Conservation (phyloP, 2,113 vertebrate species). For the Grammomys surdaster region DNA sequence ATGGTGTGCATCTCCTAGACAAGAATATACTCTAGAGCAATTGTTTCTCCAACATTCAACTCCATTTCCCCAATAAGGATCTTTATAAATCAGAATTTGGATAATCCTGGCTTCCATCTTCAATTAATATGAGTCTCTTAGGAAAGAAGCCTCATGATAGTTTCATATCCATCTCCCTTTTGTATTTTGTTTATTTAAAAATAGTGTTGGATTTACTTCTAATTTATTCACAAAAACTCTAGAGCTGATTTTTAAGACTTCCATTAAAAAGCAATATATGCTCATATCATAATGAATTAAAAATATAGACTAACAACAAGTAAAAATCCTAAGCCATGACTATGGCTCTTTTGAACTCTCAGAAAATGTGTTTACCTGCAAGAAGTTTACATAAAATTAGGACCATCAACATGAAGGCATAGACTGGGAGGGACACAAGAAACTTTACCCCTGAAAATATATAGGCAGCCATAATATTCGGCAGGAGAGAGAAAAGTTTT, state of each 20-base stretch:
- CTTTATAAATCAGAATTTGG: background rate
- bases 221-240: conserved; percentile 40
- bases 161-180: background rate
- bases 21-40: background rate
- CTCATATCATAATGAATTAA: background rate
- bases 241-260: conserved; percentile 20
- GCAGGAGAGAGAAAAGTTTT: background rate
- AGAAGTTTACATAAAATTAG: background rate
- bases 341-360: background rate
- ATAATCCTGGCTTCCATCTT: background rate
- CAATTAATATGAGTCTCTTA: background rate
- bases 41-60: background rate
- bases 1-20: background rate
- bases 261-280: background rate
- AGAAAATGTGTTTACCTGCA: background rate
- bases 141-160: background rate
- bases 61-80: background rate
- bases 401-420: background rate
- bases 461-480: too few species aligned
- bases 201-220: conserved; percentile 62
- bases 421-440: background rate
- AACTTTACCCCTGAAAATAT: too few species aligned
- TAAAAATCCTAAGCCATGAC: background rate
- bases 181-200: conserved; percentile 73
- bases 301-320: background rate